Percentiles rank a stretch among this genome's conserved stretches.
Evolutionary conservation across 1,140 invertebrate species (phyloP).

Genomic region (Drosophila fuyamai): DNA sequence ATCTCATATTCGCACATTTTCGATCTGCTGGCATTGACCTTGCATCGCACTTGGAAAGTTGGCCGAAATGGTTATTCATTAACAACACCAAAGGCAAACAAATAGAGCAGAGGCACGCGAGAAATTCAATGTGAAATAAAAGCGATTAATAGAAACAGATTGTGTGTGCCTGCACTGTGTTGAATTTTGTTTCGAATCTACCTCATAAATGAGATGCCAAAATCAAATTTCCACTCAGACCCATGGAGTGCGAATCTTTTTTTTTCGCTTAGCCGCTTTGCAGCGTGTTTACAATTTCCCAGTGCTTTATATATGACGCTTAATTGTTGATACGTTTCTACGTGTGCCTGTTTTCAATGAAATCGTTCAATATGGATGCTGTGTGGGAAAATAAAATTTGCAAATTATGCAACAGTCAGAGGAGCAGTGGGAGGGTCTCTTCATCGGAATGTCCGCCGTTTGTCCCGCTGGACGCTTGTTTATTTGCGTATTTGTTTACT

Average conservation of each 20-base stretch:
- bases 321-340: conserved; percentile 36
- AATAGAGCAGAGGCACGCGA: conserved; percentile 48
- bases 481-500: conserved; percentile 63
- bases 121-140: conserved; percentile 45
- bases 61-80: conserved; percentile 24
- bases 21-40: conserved; percentile 56
- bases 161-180: conserved; percentile 9
- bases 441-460: conserved; percentile 2
- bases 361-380: conserved; percentile 35
- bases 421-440: conserved; percentile 2
- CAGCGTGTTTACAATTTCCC: conserved; percentile 49
- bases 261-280: background rate
- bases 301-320: conserved; percentile 22
- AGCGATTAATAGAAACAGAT: conserved; percentile 58
- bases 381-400: conserved; percentile 51
- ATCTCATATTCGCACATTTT: conserved; percentile 5
- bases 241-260: conserved; percentile 18
- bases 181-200: conserved; percentile 16
- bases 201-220: conserved; percentile 44
- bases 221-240: conserved; percentile 37
- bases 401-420: conserved; percentile 53
- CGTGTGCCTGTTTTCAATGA: conserved; percentile 50
- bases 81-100: conserved; percentile 35
- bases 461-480: conserved; percentile 15
- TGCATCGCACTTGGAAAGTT: conserved; percentile 16